Evolutionary conservation across 2,888 invertebrate species (phyloP), one percentile per base, ranked within the genome.

Genomic region (Cerastis leucographa): DNA sequence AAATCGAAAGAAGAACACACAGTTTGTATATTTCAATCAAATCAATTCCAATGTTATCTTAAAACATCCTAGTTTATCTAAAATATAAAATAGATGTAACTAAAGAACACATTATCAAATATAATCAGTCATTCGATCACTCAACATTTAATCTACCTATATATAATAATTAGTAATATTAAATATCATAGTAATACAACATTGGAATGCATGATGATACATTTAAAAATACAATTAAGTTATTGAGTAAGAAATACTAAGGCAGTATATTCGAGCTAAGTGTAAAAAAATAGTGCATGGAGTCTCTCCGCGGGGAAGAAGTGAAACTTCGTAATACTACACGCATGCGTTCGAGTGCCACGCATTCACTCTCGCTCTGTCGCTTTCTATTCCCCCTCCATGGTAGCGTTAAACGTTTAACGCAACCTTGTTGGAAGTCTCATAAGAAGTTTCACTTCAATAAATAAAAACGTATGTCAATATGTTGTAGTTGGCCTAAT

Each of bases 121-220:
- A 88, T 80, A 87, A 88, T 92, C 92, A 91, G 91, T 92, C 92
- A 90, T 86, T 88, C 88, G 88, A 89, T 88, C 89, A 87, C 83
- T 87, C 87, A 76, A 71, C 73, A 76, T 86, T 84, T 78, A 81
- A 74, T 49, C 73, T 76, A 74, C 29, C 29, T 73, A 62, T 80
- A 71, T 65, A 80, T 64, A 83, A 77, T 82, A 70, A 68, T 81
- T 75, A 85, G 75, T 79, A 80, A 66, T 61, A 81, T 80, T 78
- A 71, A 72, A 75, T 85, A 80, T 69, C 29, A 64, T 75, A 78
- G 22, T 77, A 79, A 84, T 73, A 85, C 73, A 82, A 78, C 75
- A 78, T 62, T 86, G 84, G 75, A 82, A 78, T 82, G 82, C 51
- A 78, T 65, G 35, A 71, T 59, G 59, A 29, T 29, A 76, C 42